Evolutionary conservation across 1,140 invertebrate genomes (phyloP).

Genomic region (Reticulitermes speratus): DNA sequence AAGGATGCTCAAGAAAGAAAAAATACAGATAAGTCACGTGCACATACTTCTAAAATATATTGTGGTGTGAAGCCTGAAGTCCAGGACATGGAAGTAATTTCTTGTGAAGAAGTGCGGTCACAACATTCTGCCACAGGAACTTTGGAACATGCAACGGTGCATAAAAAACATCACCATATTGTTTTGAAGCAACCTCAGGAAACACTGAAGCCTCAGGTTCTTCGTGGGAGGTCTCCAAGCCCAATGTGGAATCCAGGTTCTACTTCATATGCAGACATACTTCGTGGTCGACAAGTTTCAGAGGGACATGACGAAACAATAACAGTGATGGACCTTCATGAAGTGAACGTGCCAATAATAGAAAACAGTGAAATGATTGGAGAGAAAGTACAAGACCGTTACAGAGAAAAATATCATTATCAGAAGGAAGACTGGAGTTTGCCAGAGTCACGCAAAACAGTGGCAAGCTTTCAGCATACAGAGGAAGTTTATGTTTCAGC

Average conservation of each 20-base stretch:
- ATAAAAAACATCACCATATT: constrained; percentile 20
- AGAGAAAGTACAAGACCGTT: not conserved
- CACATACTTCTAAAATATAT: not conserved
- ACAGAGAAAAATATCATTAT: not conserved
- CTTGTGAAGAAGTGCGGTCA: not conserved
- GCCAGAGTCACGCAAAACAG: not conserved
- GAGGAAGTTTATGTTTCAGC: not conserved
- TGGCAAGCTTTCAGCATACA: not conserved
- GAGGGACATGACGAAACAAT: not conserved
- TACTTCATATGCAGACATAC: constrained; percentile 73
- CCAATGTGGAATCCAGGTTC: constrained; percentile 71
- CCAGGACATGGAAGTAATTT: no score
- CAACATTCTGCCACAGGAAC: not conserved
- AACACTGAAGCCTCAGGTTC: constrained; percentile 38
- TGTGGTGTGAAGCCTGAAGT: not conserved
- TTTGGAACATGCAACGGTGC: not conserved
- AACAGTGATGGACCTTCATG: not conserved
- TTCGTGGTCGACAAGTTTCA: constrained; percentile 54
- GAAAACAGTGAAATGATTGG: not conserved
- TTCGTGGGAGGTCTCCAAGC: constrained; percentile 60
- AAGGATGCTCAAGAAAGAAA: constrained; percentile 16
- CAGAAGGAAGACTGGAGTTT: not conserved
- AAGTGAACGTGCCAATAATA: not conserved
- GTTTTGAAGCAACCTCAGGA: constrained; percentile 25
- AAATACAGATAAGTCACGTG: not conserved